Evolutionary conservation across 2,113 vertebrate genomes (phyloP).

Genomic region (Promerops cafer): DNA sequence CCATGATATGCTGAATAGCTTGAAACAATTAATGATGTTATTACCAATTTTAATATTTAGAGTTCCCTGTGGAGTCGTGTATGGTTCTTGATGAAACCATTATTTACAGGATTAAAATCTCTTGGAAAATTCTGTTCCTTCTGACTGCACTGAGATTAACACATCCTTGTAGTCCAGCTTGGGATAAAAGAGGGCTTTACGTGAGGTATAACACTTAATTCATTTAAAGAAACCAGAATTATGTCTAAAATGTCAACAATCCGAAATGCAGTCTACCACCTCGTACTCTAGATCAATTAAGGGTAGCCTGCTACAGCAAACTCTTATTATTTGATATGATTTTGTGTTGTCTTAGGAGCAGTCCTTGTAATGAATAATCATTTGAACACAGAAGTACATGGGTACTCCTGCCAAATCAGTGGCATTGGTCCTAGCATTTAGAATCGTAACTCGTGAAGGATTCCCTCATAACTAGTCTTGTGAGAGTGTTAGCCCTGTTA

Average conservation of each 20-base stretch:
- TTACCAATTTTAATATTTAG: constrained; percentile 58
- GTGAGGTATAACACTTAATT: background rate
- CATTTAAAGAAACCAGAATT: background rate
- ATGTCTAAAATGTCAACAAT: background rate
- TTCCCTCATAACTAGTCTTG: background rate
- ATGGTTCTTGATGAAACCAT: constrained; percentile 50
- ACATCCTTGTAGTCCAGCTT: background rate
- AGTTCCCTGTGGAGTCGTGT: constrained; percentile 16
- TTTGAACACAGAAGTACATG: background rate
- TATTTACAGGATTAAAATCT: constrained; percentile 59
- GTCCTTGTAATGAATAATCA: background rate
- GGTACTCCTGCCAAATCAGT: background rate
- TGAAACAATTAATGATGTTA: constrained; percentile 52
- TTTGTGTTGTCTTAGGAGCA: background rate
- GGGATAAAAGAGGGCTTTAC: background rate
- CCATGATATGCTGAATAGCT: constrained; percentile 32
- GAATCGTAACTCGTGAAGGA: background rate
- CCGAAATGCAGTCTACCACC: background rate
- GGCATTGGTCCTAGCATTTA: background rate
- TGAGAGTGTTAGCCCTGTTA: background rate
- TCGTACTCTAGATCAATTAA: background rate
- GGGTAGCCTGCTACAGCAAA: background rate
- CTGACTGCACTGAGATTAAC: background rate
- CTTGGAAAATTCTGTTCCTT: constrained; percentile 11
- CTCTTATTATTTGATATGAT: background rate